Conservation (phyloP, 1,140 invertebrate genomes). For the Neodiprion pinetum region DNA sequence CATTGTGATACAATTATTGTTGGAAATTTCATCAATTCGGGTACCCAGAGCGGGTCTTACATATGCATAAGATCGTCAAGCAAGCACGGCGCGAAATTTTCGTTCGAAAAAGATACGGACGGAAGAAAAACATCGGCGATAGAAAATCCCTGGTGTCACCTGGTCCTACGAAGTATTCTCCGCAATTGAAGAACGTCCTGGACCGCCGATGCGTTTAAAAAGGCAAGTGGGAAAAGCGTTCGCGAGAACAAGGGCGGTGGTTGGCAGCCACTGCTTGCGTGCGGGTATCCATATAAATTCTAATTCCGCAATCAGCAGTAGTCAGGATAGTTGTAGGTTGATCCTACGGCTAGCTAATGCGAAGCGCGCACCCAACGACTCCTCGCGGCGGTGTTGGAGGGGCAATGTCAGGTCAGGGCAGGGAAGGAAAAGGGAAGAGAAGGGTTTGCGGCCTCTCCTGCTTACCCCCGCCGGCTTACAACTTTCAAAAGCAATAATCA, state of each 20-base stretch:
- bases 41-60: constrained; percentile 57
- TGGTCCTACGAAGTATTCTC: too few species aligned
- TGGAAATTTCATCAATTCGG: constrained; percentile 64
- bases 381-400: neutral
- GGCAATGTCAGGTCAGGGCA: constrained; percentile 13
- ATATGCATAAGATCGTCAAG: constrained; percentile 62
- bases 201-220: too few species aligned
- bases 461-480: neutral
- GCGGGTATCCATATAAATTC: constrained; percentile 60
- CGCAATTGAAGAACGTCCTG: too few species aligned
- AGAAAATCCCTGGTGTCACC: too few species aligned
- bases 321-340: constrained; percentile 58
- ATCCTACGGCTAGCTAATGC: constrained; percentile 57
- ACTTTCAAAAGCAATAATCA: neutral
- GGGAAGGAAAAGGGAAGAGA: constrained; percentile 25
- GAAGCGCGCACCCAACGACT: constrained; percentile 37
- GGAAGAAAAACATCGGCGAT: too few species aligned
- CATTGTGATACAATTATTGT: constrained; percentile 65
- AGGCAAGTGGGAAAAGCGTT: too few species aligned
- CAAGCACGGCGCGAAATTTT: constrained; percentile 10
- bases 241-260: neutral
- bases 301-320: constrained; percentile 60
- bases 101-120: too few species aligned
- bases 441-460: neutral
- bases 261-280: constrained; percentile 57